phyloP scores from a whole-genome alignment of 2,113 vertebrate species.

The Mola mola region DNA sequence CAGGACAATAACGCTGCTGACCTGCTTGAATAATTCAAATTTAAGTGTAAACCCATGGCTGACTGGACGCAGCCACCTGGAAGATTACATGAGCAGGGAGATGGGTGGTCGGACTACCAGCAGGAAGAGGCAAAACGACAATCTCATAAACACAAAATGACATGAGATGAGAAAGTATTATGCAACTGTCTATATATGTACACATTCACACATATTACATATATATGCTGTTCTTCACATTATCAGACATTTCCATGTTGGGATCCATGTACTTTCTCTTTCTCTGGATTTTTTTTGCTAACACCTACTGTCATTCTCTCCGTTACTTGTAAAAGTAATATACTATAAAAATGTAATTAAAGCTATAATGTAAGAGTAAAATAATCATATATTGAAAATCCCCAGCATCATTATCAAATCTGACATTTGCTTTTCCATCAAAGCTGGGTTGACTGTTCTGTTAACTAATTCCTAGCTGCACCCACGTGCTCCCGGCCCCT shows the following conservation, averaged over 20 bases:
- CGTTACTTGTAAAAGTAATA: too few relatives aligned
- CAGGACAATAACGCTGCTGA: conserved; percentile 34
- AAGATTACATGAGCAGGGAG: conserved; percentile 25
- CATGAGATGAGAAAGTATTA: conserved; percentile 25
- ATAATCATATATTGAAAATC: too few relatives aligned
- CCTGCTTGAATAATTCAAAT: conserved; percentile 76
- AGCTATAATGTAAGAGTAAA: too few relatives aligned
- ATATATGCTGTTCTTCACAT: too few relatives aligned
- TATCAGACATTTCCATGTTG: too few relatives aligned
- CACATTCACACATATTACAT: too few relatives aligned
- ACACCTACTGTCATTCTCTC: too few relatives aligned
- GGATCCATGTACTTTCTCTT: too few relatives aligned
- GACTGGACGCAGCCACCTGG: conserved; percentile 61
- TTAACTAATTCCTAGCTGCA: conserved; percentile 17
- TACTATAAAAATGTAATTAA: too few relatives aligned
- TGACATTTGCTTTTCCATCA: conserved; percentile 16
- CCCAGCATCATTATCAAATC: not conserved
- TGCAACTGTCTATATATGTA: conserved; percentile 7
- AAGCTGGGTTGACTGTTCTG: conserved; percentile 26
- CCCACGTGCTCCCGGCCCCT: not conserved
- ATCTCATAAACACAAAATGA: not conserved
- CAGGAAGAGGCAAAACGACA: conserved; percentile 9
- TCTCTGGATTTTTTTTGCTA: too few relatives aligned
- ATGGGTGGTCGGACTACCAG: not conserved
- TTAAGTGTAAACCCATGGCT: conserved; percentile 36